Percentiles rank a stretch among this genome's conserved stretches.
These are phyloP conservation scores for Athripsodes cinereus DNA, from an alignment of 2,888 invertebrate genomes.

Conservation along the genomic window DNA sequence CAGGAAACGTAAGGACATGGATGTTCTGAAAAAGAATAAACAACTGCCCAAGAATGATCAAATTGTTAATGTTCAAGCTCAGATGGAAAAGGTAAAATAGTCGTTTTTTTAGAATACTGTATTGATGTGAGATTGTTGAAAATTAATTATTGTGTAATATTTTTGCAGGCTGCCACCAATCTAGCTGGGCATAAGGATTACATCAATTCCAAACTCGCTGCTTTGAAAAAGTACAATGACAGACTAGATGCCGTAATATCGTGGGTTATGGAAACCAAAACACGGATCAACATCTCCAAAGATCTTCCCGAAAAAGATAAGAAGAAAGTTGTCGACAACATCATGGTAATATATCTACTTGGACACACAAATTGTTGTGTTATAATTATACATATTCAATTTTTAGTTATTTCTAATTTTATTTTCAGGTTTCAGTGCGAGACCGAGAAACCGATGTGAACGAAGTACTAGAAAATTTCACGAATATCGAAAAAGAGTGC, in stretches of 20 bases:
- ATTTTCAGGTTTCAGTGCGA: conserved; percentile 39
- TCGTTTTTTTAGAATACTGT: not conserved
- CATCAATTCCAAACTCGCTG: conserved; percentile 50
- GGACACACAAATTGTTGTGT: not conserved
- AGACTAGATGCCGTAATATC: conserved; percentile 51
- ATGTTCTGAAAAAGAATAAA: conserved; percentile 37
- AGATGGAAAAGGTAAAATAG: conserved; percentile 38
- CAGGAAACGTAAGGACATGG: conserved; percentile 44
- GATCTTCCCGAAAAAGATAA: conserved; percentile 40
- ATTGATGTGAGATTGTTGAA: not conserved
- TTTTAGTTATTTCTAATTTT: not conserved
- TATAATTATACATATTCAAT: not conserved
- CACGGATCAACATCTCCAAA: conserved; percentile 40
- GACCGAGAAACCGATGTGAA: conserved; percentile 56
- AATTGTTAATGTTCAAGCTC: conserved; percentile 34
- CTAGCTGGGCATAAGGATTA: conserved; percentile 50
- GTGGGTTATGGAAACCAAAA: conserved; percentile 49
- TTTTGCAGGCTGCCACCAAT: conserved; percentile 40
- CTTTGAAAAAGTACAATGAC: conserved; percentile 50
- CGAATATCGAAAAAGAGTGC: conserved; percentile 53
- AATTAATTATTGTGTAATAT: not conserved
- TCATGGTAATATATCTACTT: conserved; percentile 35
- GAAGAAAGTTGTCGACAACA: conserved; percentile 38
- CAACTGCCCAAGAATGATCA: conserved; percentile 31
- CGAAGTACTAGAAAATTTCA: conserved; percentile 58